A percentile compares a stretch with the other conserved stretches of the same genome.
Evolutionary conservation across 2,888 invertebrate species (phyloP).

Genomic region (Tetanocera ferruginea): DNA sequence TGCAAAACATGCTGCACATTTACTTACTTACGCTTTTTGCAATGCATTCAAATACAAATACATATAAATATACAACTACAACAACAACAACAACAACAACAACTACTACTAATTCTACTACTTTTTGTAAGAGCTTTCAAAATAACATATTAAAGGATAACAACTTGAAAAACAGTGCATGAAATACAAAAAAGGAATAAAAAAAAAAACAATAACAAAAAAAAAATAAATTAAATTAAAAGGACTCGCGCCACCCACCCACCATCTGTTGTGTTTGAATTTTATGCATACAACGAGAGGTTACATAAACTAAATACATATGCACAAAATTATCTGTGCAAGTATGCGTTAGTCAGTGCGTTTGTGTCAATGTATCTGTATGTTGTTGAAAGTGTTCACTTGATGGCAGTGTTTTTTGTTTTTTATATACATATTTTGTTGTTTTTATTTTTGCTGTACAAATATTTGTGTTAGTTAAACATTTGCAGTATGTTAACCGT

Average conservation of each 20-base stretch:
- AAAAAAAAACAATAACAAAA: not conserved
- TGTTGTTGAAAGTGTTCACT: not conserved
- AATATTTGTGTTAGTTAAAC: not conserved
- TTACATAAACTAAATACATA: not conserved
- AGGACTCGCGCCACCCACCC: no score
- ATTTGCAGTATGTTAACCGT: not conserved
- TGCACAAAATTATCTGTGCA: not conserved
- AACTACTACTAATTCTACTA: not conserved
- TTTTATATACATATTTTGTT: no score
- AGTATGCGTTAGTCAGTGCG: not conserved
- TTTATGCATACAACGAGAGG: not conserved
- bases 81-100: slow-evolving; percentile 22
- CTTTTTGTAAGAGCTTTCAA: not conserved
- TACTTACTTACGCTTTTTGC: no score
- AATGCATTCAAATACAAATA: no score
- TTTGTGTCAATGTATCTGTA: not conserved
- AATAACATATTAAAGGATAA: slow-evolving; percentile 12
- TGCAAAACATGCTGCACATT: slow-evolving; percentile 9
- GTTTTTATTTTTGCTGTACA: not conserved
- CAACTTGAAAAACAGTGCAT: not conserved
- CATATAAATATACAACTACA: not conserved
- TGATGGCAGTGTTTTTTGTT: not conserved
- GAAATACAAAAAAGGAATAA: slow-evolving; percentile 1
- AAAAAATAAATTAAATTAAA: not conserved
- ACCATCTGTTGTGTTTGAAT: not conserved